phyloP scores from a whole-genome alignment of 2,797 vertebrate species.

The Sarcoramphus papa region DNA sequence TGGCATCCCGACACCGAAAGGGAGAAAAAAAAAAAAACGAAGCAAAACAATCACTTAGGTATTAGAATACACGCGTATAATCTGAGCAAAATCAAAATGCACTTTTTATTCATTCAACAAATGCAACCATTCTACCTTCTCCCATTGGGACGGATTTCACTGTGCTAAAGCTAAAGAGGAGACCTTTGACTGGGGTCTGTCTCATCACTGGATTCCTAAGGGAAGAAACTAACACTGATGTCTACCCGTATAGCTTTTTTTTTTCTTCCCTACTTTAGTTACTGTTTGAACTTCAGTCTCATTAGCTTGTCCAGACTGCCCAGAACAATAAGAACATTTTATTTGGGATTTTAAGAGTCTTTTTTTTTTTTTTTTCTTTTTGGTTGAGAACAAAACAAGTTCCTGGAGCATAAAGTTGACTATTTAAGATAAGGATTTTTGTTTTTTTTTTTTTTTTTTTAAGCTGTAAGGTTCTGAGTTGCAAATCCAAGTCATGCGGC shows the following conservation, averaged over 20 bases:
- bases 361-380: not conserved
- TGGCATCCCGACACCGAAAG: conserved; percentile 9
- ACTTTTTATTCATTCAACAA: conserved; percentile 74
- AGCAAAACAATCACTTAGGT: conserved; percentile 29
- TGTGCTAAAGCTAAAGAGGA: conserved; percentile 78
- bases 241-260: not conserved
- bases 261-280: conserved; percentile 27
- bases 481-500: conserved; percentile 85
- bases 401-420: not conserved
- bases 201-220: conserved; percentile 38
- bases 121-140: conserved; percentile 91
- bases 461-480: conserved; percentile 65
- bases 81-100: conserved; percentile 49
- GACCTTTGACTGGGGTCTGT: conserved; percentile 17
- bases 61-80: not conserved
- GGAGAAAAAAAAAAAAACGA: not conserved
- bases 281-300: conserved; percentile 25
- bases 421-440: conserved; percentile 18
- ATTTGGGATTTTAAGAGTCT: not conserved
- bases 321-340: conserved; percentile 25
- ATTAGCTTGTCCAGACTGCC: conserved; percentile 43
- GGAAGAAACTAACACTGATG: conserved; percentile 27
- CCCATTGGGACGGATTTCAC: conserved; percentile 83
- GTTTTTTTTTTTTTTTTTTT: not conserved
- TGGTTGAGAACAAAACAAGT: not conserved